Base-by-base conservation (phyloP, 2,113 vertebrate species). In the Tretioscincus oriximinensis region DNA sequence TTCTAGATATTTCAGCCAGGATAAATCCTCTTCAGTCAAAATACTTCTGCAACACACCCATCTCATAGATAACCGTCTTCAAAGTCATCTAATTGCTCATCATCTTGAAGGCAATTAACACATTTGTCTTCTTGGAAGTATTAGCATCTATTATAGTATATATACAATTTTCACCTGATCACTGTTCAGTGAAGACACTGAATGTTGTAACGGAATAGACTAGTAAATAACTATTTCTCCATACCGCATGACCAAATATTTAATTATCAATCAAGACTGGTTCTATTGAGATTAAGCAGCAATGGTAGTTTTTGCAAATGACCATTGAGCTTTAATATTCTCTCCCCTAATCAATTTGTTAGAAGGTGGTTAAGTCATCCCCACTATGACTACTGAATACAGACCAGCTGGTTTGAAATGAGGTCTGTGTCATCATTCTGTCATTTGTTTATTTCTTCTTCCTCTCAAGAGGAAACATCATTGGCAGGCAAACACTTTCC, bases 361-460 rank as follows among this genome's bases (percentile, higher is more conserved):
- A 97, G 94, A 85, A 96, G 90, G 70, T 95, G 91, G 85, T 96
- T 95, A 90, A 94, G 95, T 89, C 95, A 94, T 80, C 95, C 24
- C 89, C 89, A 95, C 76, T 94, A 92, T 93, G 82, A 92, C 83
- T 9, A 70, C 76, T 47, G 61, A 65, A 93, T 93, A 83, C 93
- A 95, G 77, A 95, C 93, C 83, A 97, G 86, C 92, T 96, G 96
- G 81, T 96, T 93, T 82, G 92, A 96, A 91, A 97, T 95, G 67
- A 95, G 83, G 67, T 94, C 93, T 84, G 92, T 90, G 88, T 97
- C 96, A 72, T 97, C 95, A 83, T 96, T 95, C 90, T 97, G 95
- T 70, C 95, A 87, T 93, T 96, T 92, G 64, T 93, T 97, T 76
- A 94, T 95, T 93, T 97, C 96, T 78, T 95, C 94, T 69, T 93